Base-by-base conservation (phyloP, 2,113 vertebrate species). In the Pollimyrus isidori region DNA sequence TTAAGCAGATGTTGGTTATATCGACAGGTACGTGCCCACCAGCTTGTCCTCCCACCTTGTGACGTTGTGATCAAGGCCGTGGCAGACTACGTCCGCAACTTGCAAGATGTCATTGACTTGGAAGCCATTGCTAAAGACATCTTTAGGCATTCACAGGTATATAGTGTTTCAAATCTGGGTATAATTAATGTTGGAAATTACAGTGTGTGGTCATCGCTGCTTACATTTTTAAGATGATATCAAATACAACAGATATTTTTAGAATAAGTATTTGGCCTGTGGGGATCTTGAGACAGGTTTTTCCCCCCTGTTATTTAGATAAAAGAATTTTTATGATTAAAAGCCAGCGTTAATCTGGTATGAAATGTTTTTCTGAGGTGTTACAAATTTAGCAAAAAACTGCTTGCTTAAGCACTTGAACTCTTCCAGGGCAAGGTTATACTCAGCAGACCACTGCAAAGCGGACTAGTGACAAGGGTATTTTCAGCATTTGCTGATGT, bases 51-150 rank as follows among this genome's bases (percentile, higher is more conserved):
- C 92, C 97, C 98, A 1, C 98, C 98, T 0, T 99, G 98, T 45
- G 98, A 99, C 50, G 98, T 99, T 21, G 98, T 99, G 85, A 99
- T 99, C 94, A 97, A 98, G 95, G 98, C 97, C 0, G 98, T 98
- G 86, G 97, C 98, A 1, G 97, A 97, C 93, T 99, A 98, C 7
- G 97, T 99, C 90, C 97, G 97, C 86, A 97, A 96, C 92, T 96
- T 99, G 93, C 96, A 96, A 88, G 97, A 98, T 92, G 95, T 97
- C 90, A 94, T 93, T 82, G 96, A 99, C 94, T 94, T 99, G 95
- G 97, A 99, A 93, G 95, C 97, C 92, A 97, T 98, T 90, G 96
- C 97, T 90, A 97, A 97, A 95, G 97, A 99, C 94, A 97, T 99
- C 94, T 99, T 99, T 93, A 98, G 98, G 50, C 96, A 97, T 92